Base-by-base conservation (phyloP, 2,888 invertebrate genomes). In the Perdita meconis region DNA sequence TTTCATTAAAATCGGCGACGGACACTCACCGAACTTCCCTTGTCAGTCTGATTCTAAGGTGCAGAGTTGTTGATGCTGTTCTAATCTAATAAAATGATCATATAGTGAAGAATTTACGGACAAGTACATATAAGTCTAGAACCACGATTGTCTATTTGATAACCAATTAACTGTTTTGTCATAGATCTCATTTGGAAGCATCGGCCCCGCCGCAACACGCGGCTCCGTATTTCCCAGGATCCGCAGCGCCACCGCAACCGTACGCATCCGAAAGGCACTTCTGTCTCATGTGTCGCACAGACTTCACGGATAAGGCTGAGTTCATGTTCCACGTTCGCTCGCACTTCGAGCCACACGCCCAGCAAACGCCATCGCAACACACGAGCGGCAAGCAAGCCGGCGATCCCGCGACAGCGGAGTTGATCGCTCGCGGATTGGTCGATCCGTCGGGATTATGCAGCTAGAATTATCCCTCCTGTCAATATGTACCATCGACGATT, bases 261-360 rank as follows among this genome's bases (percentile, higher is more conserved):
- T 91, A 92, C 19, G 78, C 90, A 8, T 88, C 92, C 12, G 93
- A 93, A 51, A 90, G 92, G 78, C 92, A 93, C 77, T 93, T 95
- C 60, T 95, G 95, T 85, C 93, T 95, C 74, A 94, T 95, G 94
- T 95, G 95, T 81, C 93, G 95, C 26, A 95, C 95, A 63, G 95
- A 95, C 90, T 95, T 95, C 89, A 94, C 94, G 19, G 94, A 95
- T 16, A 95, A 95, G 89, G 94, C 95, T 0, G 95, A 95, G 89
- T 95, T 95, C 88, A 95, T 95, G 94, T 95, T 95, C 91, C 95
- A 95, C 88, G 94, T 95, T 16, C 92, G 95, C 81, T 94, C 95
- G 22, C 95, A 95, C 87, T 95, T 95, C 82, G 95, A 95, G 61
- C 87, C 90, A 5, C 90, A 91, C 16, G 83, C 87, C 16, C 89